Evolutionary conservation across 2,888 invertebrate species (phyloP).

Genomic region (Mimumesa dahlbomi): DNA sequence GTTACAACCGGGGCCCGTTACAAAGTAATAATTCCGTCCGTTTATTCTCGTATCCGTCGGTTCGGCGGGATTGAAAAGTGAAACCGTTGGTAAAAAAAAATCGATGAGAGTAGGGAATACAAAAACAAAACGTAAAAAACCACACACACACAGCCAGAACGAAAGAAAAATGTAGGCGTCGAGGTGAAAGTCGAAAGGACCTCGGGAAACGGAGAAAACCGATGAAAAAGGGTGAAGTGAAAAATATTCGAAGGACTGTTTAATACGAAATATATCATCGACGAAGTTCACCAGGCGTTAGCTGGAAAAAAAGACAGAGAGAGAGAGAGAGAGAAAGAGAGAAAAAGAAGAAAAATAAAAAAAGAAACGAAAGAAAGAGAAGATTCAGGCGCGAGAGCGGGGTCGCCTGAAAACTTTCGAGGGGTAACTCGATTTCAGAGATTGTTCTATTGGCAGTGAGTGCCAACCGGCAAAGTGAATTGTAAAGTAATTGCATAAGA

Average conservation of each 20-base stretch:
- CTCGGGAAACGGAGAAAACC: neutral
- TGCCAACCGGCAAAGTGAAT: slow-evolving; percentile 78
- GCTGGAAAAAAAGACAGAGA: too few relatives aligned
- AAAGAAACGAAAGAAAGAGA: too few relatives aligned
- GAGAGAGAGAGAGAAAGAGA: too few relatives aligned
- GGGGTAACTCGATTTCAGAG: slow-evolving; percentile 76
- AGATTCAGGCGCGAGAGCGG: slow-evolving; percentile 34
- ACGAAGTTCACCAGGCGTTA: slow-evolving; percentile 34
- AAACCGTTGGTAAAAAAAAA: too few relatives aligned
- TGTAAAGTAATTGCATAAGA: slow-evolving; percentile 80
- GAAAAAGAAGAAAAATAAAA: too few relatives aligned
- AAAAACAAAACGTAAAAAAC: too few relatives aligned
- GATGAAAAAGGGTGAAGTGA: slow-evolving; percentile 4
- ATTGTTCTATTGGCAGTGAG: slow-evolving; percentile 77
- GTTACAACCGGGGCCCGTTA: too few relatives aligned
- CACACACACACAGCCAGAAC: too few relatives aligned
- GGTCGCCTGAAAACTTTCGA: slow-evolving; percentile 58
- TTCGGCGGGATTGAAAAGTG: too few relatives aligned
- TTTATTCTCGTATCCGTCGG: too few relatives aligned
- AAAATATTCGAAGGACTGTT: slow-evolving; percentile 20
- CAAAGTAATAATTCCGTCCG: too few relatives aligned
- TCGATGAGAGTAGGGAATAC: too few relatives aligned
- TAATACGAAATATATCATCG: slow-evolving; percentile 39
- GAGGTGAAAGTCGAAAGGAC: neutral
- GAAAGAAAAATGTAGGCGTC: neutral